Base-by-base conservation (phyloP, 2,888 invertebrate species). In the Caenorhabditis drosophilae region DNA sequence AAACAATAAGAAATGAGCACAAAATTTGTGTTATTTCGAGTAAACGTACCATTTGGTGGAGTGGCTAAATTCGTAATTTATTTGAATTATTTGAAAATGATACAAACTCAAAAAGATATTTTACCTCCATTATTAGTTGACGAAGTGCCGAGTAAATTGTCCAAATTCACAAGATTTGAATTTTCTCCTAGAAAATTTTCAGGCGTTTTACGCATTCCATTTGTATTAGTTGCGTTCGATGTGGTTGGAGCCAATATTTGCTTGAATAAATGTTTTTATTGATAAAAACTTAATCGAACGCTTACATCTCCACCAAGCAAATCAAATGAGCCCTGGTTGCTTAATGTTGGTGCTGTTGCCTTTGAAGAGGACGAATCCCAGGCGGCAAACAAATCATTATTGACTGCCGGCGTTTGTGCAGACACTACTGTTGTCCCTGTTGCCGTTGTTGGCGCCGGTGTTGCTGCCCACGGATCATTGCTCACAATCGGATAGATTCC, bases 151-250 rank as follows among this genome's bases (percentile, higher is more conserved):
- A 98, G 92, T 84, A 98, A 89, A 85, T 96, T 93, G 87, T 98
- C 97, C 85, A 98, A 88, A 88, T 98, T 97, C 70, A 98, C 97
- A 78, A 98, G 89, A 77, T 91, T 89, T 12, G 93, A 93, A 87
- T 98, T 96, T 86, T 94, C 94, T 42, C 97, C 97, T 52, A 98
- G 89, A 87, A 98, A 98, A 81, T 91, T 90, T 77, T 93, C 92
- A 2, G 96, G 95, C 50, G 93, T 94, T 86, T 94, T 95, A 11
- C 73, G 56, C 4, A 46, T 44, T 27, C 59, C 55, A 36, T 58
- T 64, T 2, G 36, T 48, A 15, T 20, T 22, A n/a, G 34, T 36
- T 15, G 41, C 27, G 22, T 34, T 44, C 40, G 64, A 58, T 41
- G 38, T 61, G 23, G 58, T 58, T 49, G 66, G 56, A 4, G 66